Conservation (phyloP, 2,113 vertebrate species). For the Sardina pilchardus region DNA sequence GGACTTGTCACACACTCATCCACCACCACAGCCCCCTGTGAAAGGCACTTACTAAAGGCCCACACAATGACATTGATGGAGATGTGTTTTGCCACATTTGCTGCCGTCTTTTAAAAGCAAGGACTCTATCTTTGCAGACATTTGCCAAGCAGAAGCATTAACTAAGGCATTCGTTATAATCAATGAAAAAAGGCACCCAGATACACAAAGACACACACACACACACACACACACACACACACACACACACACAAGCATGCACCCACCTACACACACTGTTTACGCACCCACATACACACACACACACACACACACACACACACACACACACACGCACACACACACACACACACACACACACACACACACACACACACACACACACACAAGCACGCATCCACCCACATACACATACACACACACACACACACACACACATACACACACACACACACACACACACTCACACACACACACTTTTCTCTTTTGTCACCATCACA, state of each 20-base stretch:
- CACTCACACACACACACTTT: background rate
- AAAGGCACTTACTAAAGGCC: background rate
- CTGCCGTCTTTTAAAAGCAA: background rate
- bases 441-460: background rate
- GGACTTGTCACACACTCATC: too few relatives aligned
- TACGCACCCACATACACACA: background rate
- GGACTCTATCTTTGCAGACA: background rate
- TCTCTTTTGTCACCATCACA: slow-evolving; percentile 21
- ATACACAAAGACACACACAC: too few relatives aligned
- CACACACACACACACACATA: slow-evolving; percentile 4
- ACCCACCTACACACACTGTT: background rate
- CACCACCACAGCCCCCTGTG: background rate
- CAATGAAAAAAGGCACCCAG: background rate
- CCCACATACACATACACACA: slow-evolving; percentile 5
- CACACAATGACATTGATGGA: background rate
- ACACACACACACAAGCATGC: slow-evolving; percentile 1
- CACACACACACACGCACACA: too few relatives aligned
- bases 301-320: background rate
- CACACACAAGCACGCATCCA: background rate
- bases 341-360: too few relatives aligned
- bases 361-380: background rate
- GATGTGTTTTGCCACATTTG: background rate
- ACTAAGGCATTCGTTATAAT: background rate
- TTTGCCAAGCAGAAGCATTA: background rate
- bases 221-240: background rate